Base-by-base conservation (phyloP, 1,140 invertebrate genomes). In the Zaprionus taronus region DNA sequence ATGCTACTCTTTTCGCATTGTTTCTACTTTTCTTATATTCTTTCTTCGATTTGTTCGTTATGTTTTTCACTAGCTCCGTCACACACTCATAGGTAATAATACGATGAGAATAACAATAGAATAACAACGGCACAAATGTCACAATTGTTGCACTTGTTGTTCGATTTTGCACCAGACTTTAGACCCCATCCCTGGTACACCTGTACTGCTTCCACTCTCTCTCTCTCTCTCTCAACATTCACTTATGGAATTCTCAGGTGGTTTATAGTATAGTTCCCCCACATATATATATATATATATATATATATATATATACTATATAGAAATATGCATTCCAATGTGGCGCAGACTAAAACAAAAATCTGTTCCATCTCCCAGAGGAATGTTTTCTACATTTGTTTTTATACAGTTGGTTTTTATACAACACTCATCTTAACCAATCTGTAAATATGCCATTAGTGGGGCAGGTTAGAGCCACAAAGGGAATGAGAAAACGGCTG, bases 241-340 rank as follows among this genome's bases (percentile, higher is more conserved):
- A 38, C 61, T 72, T 67, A 61, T 64, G 74, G 41, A 85, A 87
- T 87, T 89, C 83, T 79, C 83, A 87, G 83, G 81, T 87, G 83
- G 84, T 87, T 87, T 87, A 44, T 4, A 38, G 57, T 31, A 36
- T 57, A 51, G 47, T 51, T 22, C 47, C 26, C 41, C 6, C 20
- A 15, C 4, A 15, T 12, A 26, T 20, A 47, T 64, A 34, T 64
- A 22, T 24, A 24, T 24, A 2, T 24, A 24, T 24, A 24, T 24
- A 24, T 24, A 24, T 24, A 24, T 24, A 24, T 26, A 26, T 26
- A 49, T 64, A 34, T 64, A 22, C 12, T 53, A 36, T 38, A 38
- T 61, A 69, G 24, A 62, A 56, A 36, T 72, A 56, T 66, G 60
- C 74, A 78, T 83, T 76, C 70, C 72, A 44, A 53, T 65, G 28